Conservation (phyloP, 1,140 invertebrate genomes). For the Cyrtorhinus lividipennis region DNA sequence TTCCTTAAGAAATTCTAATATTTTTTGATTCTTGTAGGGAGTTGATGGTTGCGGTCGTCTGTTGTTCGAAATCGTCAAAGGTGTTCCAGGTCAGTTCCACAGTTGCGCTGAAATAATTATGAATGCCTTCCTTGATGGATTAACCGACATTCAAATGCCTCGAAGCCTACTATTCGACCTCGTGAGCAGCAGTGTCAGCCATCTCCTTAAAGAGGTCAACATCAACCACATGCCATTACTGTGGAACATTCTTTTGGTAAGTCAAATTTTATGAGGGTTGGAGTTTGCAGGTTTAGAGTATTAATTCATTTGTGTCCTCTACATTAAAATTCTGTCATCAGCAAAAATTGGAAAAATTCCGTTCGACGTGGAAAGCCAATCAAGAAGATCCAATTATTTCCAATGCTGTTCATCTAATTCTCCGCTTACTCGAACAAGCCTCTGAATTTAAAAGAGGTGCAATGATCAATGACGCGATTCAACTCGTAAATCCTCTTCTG, state of each 20-base stretch:
- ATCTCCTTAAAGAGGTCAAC: conserved; percentile 17
- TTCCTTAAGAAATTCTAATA: too few relatives aligned
- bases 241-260: conserved; percentile 24
- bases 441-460: conserved; percentile 46
- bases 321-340: neutral
- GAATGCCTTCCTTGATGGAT: neutral
- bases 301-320: neutral
- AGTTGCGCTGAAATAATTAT: conserved; percentile 42
- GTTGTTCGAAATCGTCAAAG: conserved; percentile 71
- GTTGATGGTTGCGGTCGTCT: conserved; percentile 61
- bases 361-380: conserved; percentile 11
- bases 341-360: conserved; percentile 11
- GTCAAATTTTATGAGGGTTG: neutral
- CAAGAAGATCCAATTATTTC: neutral
- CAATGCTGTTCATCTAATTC: conserved; percentile 25
- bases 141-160: conserved; percentile 1
- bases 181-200: neutral
- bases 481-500: conserved; percentile 39
- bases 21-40: neutral
- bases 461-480: conserved; percentile 40
- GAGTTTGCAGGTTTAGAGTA: neutral
- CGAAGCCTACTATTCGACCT: neutral
- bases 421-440: conserved; percentile 41
- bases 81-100: conserved; percentile 66
- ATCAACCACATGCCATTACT: conserved; percentile 16